A percentile compares a stretch with the other conserved stretches of the same genome.
Evolutionary conservation across 2,113 vertebrate genomes (phyloP).

Genomic region (Serilophus lunatus): DNA sequence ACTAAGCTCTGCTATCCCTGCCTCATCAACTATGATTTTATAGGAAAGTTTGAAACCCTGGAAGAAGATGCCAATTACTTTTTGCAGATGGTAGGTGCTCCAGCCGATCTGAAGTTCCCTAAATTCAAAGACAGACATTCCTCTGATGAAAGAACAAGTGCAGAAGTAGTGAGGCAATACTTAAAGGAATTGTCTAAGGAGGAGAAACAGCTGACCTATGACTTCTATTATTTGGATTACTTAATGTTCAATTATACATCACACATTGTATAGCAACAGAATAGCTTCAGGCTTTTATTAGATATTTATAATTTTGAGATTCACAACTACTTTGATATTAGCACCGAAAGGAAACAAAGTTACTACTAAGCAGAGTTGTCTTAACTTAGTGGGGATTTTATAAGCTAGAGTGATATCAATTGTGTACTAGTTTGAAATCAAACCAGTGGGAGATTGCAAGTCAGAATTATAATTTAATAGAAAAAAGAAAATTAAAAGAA

Average conservation of each 20-base stretch:
- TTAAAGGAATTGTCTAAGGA: conserved; percentile 67
- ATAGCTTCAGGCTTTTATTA: conserved; percentile 33
- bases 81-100: conserved; percentile 74
- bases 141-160: conserved; percentile 75
- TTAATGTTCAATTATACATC: conserved; percentile 83
- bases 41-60: conserved; percentile 79
- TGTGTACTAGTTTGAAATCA: too few relatives aligned
- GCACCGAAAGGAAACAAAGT: conserved; percentile 28
- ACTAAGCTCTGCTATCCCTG: conserved; percentile 79
- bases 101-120: conserved; percentile 70
- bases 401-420: conserved; percentile 34
- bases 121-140: conserved; percentile 81
- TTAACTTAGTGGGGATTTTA: conserved; percentile 45
- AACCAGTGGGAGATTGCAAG: too few relatives aligned
- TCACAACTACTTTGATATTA: conserved; percentile 42
- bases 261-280: conserved; percentile 55
- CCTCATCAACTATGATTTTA: conserved; percentile 76
- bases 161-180: conserved; percentile 74
- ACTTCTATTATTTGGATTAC: conserved; percentile 81
- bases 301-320: conserved; percentile 15
- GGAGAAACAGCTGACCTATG: conserved; percentile 71
- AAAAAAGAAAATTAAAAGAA: too few relatives aligned
- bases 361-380: conserved; percentile 45
- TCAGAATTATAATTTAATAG: too few relatives aligned
- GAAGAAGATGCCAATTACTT: conserved; percentile 78